Conservation (phyloP, 2,113 vertebrate genomes). For the Nannobrachium achirus region DNA sequence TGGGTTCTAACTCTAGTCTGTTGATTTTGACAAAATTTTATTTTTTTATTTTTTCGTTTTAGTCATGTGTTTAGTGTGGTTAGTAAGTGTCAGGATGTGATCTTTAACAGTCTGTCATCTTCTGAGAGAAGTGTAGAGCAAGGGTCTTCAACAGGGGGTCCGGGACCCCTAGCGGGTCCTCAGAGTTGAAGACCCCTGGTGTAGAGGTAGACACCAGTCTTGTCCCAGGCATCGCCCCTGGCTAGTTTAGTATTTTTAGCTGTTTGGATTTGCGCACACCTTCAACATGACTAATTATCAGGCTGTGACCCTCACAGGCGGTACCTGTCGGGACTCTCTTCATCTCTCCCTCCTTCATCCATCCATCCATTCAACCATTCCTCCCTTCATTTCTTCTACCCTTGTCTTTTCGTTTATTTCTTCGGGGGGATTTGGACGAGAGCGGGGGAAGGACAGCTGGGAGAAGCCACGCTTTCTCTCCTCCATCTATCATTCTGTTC, state of each 20-base stretch:
- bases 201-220: not conserved
- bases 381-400: not conserved
- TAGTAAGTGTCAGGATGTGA: slow-evolving; percentile 22
- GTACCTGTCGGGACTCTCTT: slow-evolving; percentile 34
- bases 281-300: slow-evolving; percentile 76
- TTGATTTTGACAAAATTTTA: too few species aligned
- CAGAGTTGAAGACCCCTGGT: too few species aligned
- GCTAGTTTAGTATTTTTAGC: slow-evolving; percentile 71
- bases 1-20: too few species aligned
- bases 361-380: slow-evolving; percentile 8
- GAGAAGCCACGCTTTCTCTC: not conserved
- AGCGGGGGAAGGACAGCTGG: slow-evolving; percentile 12
- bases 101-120: slow-evolving; percentile 49
- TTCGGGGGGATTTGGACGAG: not conserved
- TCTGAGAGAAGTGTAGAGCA: slow-evolving; percentile 10
- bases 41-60: not conserved
- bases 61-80: too few species aligned
- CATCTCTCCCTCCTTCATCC: not conserved
- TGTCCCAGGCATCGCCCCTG: slow-evolving; percentile 40
- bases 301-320: slow-evolving; percentile 64
- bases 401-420: slow-evolving; percentile 5
- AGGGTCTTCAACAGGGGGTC: not conserved
- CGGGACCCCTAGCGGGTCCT: too few species aligned
- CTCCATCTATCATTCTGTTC: not conserved
- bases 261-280: slow-evolving; percentile 42